A percentile compares a stretch with the other conserved stretches of the same genome.
Conservation (phyloP, 2,113 vertebrate genomes). For the Lagopus leucura region DNA sequence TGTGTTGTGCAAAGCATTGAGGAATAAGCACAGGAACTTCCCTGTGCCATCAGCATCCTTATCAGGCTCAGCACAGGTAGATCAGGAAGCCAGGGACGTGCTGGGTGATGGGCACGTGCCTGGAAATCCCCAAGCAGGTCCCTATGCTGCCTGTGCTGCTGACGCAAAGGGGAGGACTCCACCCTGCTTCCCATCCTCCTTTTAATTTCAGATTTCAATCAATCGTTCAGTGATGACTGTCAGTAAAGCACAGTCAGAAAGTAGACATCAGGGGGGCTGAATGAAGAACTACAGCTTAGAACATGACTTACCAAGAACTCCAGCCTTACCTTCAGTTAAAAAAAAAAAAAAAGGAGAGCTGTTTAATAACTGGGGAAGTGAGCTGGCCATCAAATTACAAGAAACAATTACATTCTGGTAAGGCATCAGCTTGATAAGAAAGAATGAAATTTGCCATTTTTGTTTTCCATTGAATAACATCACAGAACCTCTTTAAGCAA, state of each 20-base stretch:
- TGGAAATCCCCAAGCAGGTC: slow-evolving; percentile 4
- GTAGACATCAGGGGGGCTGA: neutral
- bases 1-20: neutral
- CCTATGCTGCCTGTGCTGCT: accelerated
- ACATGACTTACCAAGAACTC: neutral
- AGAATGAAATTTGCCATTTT: neutral
- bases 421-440: neutral
- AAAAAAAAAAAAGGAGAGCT: neutral
- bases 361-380: neutral
- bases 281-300: neutral
- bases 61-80: neutral
- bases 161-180: neutral
- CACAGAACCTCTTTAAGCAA: neutral
- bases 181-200: slow-evolving; percentile 3
- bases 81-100: neutral
- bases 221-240: neutral
- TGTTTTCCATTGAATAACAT: neutral
- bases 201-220: neutral
- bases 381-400: neutral
- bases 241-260: neutral
- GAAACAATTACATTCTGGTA: neutral
- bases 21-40: neutral
- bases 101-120: neutral
- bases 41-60: neutral
- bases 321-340: neutral